phyloP scores from a whole-genome alignment of 2,113 vertebrate species.

The Tonatia bakeri region DNA sequence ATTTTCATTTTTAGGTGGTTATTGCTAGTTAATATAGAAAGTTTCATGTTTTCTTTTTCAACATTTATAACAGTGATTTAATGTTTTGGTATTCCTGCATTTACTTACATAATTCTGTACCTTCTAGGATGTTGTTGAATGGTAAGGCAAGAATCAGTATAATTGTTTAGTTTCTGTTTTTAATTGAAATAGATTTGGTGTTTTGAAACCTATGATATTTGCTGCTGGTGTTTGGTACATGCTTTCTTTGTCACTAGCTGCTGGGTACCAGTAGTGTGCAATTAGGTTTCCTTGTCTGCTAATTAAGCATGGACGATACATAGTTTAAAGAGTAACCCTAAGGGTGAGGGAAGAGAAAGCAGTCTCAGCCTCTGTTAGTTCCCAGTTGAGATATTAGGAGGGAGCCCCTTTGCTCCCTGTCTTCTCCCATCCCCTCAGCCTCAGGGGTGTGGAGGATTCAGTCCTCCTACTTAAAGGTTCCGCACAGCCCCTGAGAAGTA shows the following conservation, averaged over 20 bases:
- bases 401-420: background rate
- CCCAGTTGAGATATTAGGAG: background rate
- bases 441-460: background rate
- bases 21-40: background rate
- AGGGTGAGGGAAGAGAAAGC: background rate
- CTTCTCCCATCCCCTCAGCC: background rate
- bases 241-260: background rate
- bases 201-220: background rate
- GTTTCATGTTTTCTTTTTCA: background rate
- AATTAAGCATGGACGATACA: background rate
- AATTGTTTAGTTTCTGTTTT: slow-evolving; percentile 8
- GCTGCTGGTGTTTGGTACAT: background rate
- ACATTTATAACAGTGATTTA: background rate
- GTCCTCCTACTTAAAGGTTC: background rate
- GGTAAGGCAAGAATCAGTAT: background rate
- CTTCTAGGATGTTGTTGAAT: background rate
- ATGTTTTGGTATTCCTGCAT: background rate
- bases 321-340: background rate
- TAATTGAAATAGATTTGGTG: background rate
- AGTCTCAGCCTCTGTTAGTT: background rate
- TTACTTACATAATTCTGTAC: background rate
- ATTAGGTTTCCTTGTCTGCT: background rate
- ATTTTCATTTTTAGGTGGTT: slow-evolving; percentile 1
- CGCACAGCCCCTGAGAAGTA: background rate
- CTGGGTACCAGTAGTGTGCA: background rate